Base-by-base conservation (phyloP, 2,888 invertebrate genomes). In the Dryococelus australis region DNA sequence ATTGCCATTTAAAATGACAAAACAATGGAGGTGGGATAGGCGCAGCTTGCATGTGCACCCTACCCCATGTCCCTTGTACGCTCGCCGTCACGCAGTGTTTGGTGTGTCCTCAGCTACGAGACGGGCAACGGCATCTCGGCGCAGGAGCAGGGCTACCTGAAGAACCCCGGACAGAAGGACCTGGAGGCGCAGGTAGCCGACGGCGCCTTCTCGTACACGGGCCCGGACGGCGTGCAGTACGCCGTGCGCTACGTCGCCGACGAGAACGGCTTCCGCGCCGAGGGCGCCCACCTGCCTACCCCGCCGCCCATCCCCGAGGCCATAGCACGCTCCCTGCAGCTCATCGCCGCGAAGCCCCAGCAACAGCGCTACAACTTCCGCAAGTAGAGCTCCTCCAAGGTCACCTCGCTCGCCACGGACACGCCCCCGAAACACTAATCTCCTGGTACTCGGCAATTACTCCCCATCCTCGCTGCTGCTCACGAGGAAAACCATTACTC, bases 141-240 rank as follows among this genome's bases (percentile, higher is more conserved):
- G 10, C 94, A 94, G 91, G 95, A 95, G 91, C 92, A 93, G 90
- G 95, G 94, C 53, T 94, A 93, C 90, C 91, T 95, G 88, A 94
- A 94, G 90, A 94, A 94, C 90, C 92, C 93, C 35, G 94, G 94
- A 89, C 92, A 93, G 89, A 88, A 89, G 85, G 88, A 88, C 28
- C 87, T 88, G 80, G 90, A 90, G 78, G 88, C 89, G 0, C 86
- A 88, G 87, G 89, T 89, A n/a, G 89, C 88, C 85, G 87, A 89
- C n/a, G 97, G 97, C n/a, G 96, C 96, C 86, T 97, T 96, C 93
- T 94, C 94, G 0, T 97, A 97, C 93, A 96, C 96, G 88, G 95
- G 97, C 81, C 97, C 97, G 4, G 94, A 95, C 89, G 95, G 94
- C 0, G 93, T 93, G 26, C 92, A 92, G 81, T 88, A 89, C 88